Evolutionary conservation across 2,888 invertebrate genomes (phyloP), one percentile per base, ranked within the genome.

Genomic region (Hartigia nigra): DNA sequence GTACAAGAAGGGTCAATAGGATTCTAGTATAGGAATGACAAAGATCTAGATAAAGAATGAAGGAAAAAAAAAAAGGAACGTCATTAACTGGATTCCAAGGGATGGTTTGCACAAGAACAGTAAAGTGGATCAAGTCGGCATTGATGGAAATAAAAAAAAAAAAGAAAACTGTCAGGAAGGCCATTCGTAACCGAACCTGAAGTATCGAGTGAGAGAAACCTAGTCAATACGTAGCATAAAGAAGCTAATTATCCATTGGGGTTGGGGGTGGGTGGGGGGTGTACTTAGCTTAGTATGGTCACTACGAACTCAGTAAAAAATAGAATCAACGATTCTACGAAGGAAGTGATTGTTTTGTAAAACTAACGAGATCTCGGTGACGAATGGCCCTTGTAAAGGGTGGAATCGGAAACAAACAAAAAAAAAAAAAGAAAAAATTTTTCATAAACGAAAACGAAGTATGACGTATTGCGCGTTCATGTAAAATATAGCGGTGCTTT

Each of bases 161-260:
- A 31, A 55, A 76, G 75, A 55, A 76, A 72, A 74, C 23, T 55
- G 5, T 55, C 23, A 2, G 12, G 74, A 76, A 76, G 87, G 88
- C 87, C 88, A 88, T 88, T 88, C 85, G 85, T 88, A 84, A 86
- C 87, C 87, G 88, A 86, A 86, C 83, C 83, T 84, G 55, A 79
- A 74, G 72, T 74, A 84, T 72, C 86, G 86, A 86, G 85, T 87
- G 88, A 89, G 88, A 89, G 88, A 88, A 88, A 89, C 87, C 91
- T 91, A 91, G 91, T 91, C 91, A 91, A 91, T 91, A 91, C 87
- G 88, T 91, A 91, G 91, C 91, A 55, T 55, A 55, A 55, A 55
- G 55, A 55, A 55, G 55, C 55, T 55, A 55, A 55, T 55, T 55
- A 55, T 55, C 55, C 55, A 55, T 23, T 55, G 23, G 55, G 23